Evolutionary conservation across 2,888 invertebrate species (phyloP), one percentile per base, ranked within the genome.

Genomic region (Tetrapedia diversipes): DNA sequence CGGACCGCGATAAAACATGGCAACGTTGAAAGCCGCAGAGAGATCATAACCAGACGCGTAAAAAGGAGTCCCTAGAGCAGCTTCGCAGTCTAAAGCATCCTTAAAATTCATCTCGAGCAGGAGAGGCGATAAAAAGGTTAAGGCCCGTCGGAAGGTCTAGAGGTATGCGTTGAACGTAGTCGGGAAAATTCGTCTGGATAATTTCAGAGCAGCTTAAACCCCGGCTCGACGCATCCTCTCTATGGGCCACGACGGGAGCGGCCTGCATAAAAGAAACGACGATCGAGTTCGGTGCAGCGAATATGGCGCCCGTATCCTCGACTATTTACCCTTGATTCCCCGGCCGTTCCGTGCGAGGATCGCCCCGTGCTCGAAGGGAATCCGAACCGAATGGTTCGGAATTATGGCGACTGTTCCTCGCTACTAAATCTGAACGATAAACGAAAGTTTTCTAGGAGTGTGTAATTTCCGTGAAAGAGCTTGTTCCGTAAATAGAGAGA

Each of bases 211-310:
- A 60, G 2, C 8, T 7, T 14, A 16, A 75, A 56, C 39, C 60
- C 77, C 2, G 57, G 71, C 14, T 67, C 76, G 7, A 77, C 74
- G 10, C 77, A 59, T 41, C 72, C 79, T 47, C 84, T 84, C 65
- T 79, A 84, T 27, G 83, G 81, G 10, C 80, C 82, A 6, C 82
- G 85, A n/a, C n/a, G n/a, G n/a, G 81, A 68, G 45, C 27, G 64
- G 69, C 2, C 47, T 71, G 29, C 61, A 65, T 16, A 86, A 86
- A 67, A 67, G 69, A 32, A 86, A 82, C 43, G 86, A 82, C 6
- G 83, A 86, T 57, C 79, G 83, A 57, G 66, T 78, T 49, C 79
- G 79, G 61, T 86, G 82, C 54, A 53, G 69, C 34, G 87, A 87
- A 73, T 87, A 87, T 65, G 87, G 74, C 22, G 72, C 68, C 6